phyloP scores from a whole-genome alignment of 1,140 invertebrate species.

The Halictus rubicundus region DNA sequence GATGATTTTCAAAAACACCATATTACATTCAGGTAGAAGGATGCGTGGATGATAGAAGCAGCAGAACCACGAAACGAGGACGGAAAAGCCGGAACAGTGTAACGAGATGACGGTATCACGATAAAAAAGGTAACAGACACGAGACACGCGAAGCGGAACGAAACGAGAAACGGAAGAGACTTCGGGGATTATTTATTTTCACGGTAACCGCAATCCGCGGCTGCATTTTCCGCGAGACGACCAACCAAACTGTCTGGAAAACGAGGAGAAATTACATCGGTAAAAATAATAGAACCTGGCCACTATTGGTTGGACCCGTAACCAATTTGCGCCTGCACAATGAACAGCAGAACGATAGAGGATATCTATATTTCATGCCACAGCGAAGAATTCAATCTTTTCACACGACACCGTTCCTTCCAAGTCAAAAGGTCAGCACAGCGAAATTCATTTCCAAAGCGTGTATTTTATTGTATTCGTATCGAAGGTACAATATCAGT shows the following conservation, averaged over 20 bases:
- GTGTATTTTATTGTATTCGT: too few relatives aligned
- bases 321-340: conserved; percentile 24
- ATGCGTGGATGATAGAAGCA: neutral
- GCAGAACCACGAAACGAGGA: neutral
- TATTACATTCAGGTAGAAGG: neutral
- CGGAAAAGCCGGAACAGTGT: conserved; percentile 26
- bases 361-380: neutral
- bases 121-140: conserved; percentile 53
- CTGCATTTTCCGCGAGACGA: conserved; percentile 66
- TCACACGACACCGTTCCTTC: too few relatives aligned
- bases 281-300: conserved; percentile 69
- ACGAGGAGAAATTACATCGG: conserved; percentile 76
- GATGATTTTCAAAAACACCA: neutral
- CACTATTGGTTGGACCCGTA: conserved; percentile 28
- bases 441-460: too few relatives aligned
- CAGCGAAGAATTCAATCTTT: neutral
- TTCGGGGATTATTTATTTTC: conserved; percentile 76
- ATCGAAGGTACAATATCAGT: too few relatives aligned
- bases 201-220: conserved; percentile 68
- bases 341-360: conserved; percentile 17
- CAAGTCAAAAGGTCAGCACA: too few relatives aligned
- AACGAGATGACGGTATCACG: conserved; percentile 53
- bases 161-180: conserved; percentile 67
- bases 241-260: conserved; percentile 75
- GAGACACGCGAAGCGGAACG: conserved; percentile 60